Base-by-base conservation (phyloP, 2,888 invertebrate genomes). In the Torymus auratus region DNA sequence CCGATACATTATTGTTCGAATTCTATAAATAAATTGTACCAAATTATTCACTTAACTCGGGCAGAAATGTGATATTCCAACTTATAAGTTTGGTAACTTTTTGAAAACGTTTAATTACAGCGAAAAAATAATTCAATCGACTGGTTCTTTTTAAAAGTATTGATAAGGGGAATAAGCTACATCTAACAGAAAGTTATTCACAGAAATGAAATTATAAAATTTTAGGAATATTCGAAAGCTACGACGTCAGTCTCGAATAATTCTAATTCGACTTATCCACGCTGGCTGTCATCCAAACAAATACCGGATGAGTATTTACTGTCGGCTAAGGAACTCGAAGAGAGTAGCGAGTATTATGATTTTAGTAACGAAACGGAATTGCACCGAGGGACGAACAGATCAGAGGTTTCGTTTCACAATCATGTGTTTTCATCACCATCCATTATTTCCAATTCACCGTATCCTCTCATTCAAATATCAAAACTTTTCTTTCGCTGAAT, bases 241-340 rank as follows among this genome's bases (percentile, higher is more conserved):
- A 86, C 87, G 52, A 87, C 86, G 0, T 84, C 84, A 14, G 88
- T 87, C 67, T 88, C 88, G 58, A 82, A 84, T 65, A 75, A 84
- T 3, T 86, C 88, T n/a, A 89, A 86, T 82, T 86, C 87, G 17
- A 85, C 87, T 17, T 88, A 86, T 52, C 89, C 88, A 15, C 86
- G 90, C 83, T 92, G 94, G 70, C 93, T 92, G 0, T 92, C 93
- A 2, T 93, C 96, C 1, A 96, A 96, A 88, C 94, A 95, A 89
- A 96, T 96, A 84, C 96, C 96, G 2, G 93, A 94, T 2, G 95
- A 95, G 85, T 96, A 94, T 90, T 92, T 96, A 69, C 15, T 79
- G 67, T 69, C 83, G 23, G 82, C 82, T 13, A 77, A 71, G 14
- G 72, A 79, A 60, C 55, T 79, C 14, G 84, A 83, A 0, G 81